Percentiles rank a stretch among this genome's conserved stretches.
Evolutionary conservation across 2,797 vertebrate species (phyloP).

Genomic region (Pteropus rufus): DNA sequence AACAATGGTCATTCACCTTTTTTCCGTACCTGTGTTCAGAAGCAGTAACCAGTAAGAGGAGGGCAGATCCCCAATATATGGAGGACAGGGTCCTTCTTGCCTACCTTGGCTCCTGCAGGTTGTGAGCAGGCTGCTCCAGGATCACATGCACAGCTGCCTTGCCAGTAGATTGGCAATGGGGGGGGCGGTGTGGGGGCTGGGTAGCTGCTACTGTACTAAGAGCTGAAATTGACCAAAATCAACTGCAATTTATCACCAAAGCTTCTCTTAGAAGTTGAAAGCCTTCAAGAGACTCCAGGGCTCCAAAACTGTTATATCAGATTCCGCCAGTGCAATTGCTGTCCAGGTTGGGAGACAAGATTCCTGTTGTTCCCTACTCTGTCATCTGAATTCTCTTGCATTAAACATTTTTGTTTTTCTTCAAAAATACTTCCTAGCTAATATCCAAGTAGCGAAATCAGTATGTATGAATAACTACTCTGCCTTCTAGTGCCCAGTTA

Average conservation of each 20-base stretch:
- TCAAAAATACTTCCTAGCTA: not conserved
- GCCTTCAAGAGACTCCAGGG: not conserved
- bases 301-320: not conserved
- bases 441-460: not conserved
- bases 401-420: not conserved
- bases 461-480: not conserved
- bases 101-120: not conserved
- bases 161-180: not conserved
- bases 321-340: not conserved
- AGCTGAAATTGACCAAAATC: not conserved
- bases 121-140: not conserved
- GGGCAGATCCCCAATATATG: not conserved
- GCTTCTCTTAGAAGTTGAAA: not conserved
- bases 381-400: not conserved
- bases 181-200: not conserved
- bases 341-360: not conserved
- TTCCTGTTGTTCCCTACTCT: not conserved
- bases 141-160: not conserved
- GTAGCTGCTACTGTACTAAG: not conserved
- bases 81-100: not conserved
- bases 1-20: not conserved
- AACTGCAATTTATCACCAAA: not conserved
- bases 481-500: not conserved
- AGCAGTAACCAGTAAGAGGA: not conserved
- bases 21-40: not conserved